Evolutionary conservation across 2,888 invertebrate genomes (phyloP).

Genomic region (Junonia oenone): DNA sequence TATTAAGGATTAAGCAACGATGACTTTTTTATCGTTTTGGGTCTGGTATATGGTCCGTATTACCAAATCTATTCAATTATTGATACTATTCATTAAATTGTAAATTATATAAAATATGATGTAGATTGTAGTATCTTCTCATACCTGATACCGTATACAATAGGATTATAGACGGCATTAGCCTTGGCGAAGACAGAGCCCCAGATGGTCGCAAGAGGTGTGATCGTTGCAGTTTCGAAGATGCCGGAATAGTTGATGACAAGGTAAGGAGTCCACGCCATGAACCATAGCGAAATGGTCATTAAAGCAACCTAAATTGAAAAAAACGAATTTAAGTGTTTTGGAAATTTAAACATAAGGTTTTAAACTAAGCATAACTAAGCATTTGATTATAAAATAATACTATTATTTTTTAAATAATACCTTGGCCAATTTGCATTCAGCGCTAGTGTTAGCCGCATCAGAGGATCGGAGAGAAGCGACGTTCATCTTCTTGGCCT

Average conservation of each 20-base stretch:
- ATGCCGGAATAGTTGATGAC: constrained; percentile 90
- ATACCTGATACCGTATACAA: constrained; percentile 93
- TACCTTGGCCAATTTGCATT: constrained; percentile 91
- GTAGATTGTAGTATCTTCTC: not conserved
- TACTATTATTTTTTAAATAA: not conserved
- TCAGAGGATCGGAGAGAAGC: constrained; percentile 90
- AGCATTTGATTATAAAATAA: not conserved
- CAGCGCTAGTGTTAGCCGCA: constrained; percentile 87
- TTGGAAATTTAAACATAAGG: too few relatives aligned
- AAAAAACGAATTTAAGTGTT: not conserved
- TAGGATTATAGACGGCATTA: constrained; percentile 93
- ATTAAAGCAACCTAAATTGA: constrained; percentile 86
- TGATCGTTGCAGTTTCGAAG: constrained; percentile 85
- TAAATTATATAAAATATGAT: too few relatives aligned
- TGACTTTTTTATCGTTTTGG: too few relatives aligned
- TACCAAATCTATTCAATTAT: too few relatives aligned
- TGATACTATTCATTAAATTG: too few relatives aligned
- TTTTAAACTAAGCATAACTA: too few relatives aligned
- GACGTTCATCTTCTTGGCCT: constrained; percentile 96
- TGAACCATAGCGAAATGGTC: constrained; percentile 93
- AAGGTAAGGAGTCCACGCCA: constrained; percentile 95
- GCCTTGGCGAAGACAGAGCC: constrained; percentile 95
- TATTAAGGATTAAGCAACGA: too few relatives aligned
- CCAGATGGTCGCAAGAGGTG: constrained; percentile 91
- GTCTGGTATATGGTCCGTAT: too few relatives aligned